Evolutionary conservation across 92 coral and sea anemone species (phyloP).

Genomic region (Phymanthus crucifer): DNA sequence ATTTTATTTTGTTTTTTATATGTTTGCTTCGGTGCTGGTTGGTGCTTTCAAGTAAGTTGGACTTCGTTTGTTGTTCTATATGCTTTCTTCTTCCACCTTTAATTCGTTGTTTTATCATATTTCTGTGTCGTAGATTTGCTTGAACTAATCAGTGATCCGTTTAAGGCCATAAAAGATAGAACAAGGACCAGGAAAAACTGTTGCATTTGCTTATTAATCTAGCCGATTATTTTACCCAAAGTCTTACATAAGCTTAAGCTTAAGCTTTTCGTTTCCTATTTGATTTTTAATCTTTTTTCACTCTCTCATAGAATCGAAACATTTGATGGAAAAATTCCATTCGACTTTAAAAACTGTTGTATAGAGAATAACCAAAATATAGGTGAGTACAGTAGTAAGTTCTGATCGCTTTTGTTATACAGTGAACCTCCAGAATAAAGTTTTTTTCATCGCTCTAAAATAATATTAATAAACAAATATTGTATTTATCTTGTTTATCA

Average conservation of each 20-base stretch:
- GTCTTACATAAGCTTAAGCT: too few species aligned
- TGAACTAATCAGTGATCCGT: background rate
- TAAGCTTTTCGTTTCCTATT: too few species aligned
- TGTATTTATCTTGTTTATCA: too few species aligned
- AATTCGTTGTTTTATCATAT: background rate
- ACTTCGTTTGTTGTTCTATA: background rate
- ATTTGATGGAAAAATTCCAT: slow-evolving; percentile 91
- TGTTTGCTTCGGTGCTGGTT: slow-evolving; percentile 79
- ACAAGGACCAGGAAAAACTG: background rate
- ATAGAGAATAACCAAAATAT: slow-evolving; percentile 42
- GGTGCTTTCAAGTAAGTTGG: slow-evolving; percentile 85
- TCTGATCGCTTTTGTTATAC: too few species aligned
- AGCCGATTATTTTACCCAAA: too few species aligned
- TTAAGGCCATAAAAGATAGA: background rate
- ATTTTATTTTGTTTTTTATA: slow-evolving; percentile 78
- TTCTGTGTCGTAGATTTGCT: background rate
- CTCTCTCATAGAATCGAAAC: slow-evolving; percentile 52
- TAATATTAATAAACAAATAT: too few species aligned
- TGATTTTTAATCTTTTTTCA: background rate
- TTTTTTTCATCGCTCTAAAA: too few species aligned
- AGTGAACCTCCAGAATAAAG: background rate
- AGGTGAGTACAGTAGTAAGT: slow-evolving; percentile 36
- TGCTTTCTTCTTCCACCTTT: background rate
- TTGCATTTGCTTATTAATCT: too few species aligned
- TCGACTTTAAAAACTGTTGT: slow-evolving; percentile 86